Evolutionary conservation across 37 sponge, comb jelly and placozoan species (phyloP), one percentile per base, ranked within the genome.

Genomic region (Haliclona indistincta): DNA sequence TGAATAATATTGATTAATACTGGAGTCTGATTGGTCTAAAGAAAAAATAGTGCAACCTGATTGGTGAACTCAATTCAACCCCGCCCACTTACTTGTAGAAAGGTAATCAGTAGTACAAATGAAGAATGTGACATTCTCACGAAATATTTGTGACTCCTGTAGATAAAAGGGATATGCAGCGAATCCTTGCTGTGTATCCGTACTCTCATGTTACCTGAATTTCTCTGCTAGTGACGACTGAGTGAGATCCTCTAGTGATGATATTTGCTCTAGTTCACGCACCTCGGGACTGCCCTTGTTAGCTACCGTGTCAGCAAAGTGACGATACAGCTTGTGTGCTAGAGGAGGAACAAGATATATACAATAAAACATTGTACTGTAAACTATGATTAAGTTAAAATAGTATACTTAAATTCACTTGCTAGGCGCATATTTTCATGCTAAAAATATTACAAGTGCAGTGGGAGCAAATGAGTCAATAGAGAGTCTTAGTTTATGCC

Each of bases 11-110:
- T 61, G 63, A 61, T 10, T 19, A 61, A 61, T 11, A 20, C 32
- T 61, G 63, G 7, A 20, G 63, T 30, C 15, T 10, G 28, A 61
- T 28, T 8, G 15, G 63, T 10, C 63, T 61, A 19, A n/a, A 61
- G 15, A 11, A 19, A 61, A 61, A 20, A 11, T 61, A 61, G n/a
- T n/a, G 2, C 23, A 37, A 29, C 20, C 64, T 30, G 20, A 29
- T 13, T 34, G 2, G 20, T 3, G 4, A 35, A 7, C 32, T 13
- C 32, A 5, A 3, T 4, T 13, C 36, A 29, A 20, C 36, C 36
- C 36, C 64, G 20, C 64, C 56, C 7, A 20, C 64, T 47, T 64
- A 90, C 94, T 84, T 90, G 91, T 1, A 94, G 78, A 75, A 89
- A 89, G 51, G 85, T 72, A 61, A 86, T 68, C 1, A 94, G 67